Conservation (phyloP, 2,113 vertebrate species). For the Lasiurus cinereus region DNA sequence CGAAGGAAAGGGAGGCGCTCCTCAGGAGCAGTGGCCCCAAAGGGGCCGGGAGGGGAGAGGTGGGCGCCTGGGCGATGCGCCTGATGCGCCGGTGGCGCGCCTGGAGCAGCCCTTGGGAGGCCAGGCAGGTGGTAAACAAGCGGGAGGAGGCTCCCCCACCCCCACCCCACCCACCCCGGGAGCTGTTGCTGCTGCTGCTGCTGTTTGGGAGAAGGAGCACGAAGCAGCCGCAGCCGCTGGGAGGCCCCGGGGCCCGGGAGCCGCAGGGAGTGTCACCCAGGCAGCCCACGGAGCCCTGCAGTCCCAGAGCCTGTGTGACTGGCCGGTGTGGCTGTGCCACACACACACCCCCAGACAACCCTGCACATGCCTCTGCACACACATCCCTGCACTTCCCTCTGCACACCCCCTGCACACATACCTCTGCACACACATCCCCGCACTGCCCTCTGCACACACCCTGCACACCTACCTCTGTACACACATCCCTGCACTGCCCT, state of each 20-base stretch:
- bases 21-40: neutral
- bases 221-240: accelerated
- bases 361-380: neutral
- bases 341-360: no score
- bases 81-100: neutral
- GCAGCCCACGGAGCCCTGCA: neutral
- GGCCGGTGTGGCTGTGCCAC: no score
- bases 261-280: neutral
- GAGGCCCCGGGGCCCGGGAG: neutral
- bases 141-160: neutral
- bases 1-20: neutral
- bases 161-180: no score
- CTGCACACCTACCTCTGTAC: neutral
- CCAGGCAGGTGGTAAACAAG: neutral
- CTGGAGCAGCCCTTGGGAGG: accelerated
- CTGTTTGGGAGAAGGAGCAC: constrained; percentile 36
- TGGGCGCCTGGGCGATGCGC: neutral
- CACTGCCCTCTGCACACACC: no score
- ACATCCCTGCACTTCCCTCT: no score
- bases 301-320: neutral
- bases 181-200: neutral
- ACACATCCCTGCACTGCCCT: no score
- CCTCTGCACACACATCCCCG: neutral
- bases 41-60: neutral
- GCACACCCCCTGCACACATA: neutral